Evolutionary conservation across 35 echinoderm and acorn worm species (phyloP), one percentile per base, ranked within the genome.

Genomic region (Apostichopus parvimensis): DNA sequence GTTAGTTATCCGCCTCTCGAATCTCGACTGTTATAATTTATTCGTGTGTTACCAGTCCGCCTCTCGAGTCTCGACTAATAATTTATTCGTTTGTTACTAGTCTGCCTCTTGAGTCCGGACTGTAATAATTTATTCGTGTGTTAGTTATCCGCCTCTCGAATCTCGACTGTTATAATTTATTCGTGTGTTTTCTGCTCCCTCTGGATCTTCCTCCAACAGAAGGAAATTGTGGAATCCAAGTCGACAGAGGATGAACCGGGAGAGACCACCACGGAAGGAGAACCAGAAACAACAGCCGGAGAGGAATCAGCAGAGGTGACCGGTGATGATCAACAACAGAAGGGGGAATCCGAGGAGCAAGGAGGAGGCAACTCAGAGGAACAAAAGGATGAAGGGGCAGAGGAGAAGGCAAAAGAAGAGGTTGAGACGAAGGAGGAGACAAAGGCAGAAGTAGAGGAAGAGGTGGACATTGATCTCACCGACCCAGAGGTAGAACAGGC

Each of bases 401-500:
- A 18, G 18, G 52, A 61, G 24, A 24, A 53, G 56, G 57, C 60
- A 68, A 62, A 66, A 73, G 54, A 18, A 56, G 77, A 66, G 7
- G 83, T 61, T 5, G 23, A 61, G 5, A 12, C 17, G 22, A 52
- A 59, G 70, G 82, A 91, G 66, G 93, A 94, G 84, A 93, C 94
- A 73, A 93, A 94, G 58, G 71, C 94, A 21, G 95, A 97, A 76
- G 88, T 80, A 78, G 93, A 94, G 90, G 95, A 97, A 80, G 95
- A 94, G 58, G 71, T 96, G n/a, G 95, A 97, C 76, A 97, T 97
- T 77, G 95, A 96, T 82, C 87, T 96, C 17, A 95, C 78, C 72
- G 95, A 97, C 53, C 95, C 95, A 45, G 87, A 97, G 65, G 95
- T 97, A 9, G 79, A 95, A 53, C 82, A 97, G 26, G 95, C 95